phyloP scores from a whole-genome alignment of 2,797 vertebrate species.

The Holocentrus rufus region DNA sequence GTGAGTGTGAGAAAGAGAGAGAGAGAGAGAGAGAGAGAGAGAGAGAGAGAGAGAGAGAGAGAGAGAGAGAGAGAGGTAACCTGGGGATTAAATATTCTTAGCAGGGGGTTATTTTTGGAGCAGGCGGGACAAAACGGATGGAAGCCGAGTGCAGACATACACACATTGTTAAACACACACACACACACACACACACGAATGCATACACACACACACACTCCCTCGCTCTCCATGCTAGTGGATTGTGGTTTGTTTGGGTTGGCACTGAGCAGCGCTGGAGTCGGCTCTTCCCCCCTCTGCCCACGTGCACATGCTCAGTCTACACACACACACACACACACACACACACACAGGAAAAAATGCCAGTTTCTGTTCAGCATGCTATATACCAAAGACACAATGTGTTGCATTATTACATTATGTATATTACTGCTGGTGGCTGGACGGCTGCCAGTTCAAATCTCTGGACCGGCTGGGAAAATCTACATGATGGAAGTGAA shows the following conservation, averaged over 20 bases:
- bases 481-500: constrained; percentile 22
- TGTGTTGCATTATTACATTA: constrained; percentile 16
- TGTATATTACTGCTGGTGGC: constrained; percentile 30
- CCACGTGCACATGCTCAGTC: constrained; percentile 45
- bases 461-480: constrained; percentile 28
- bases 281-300: constrained; percentile 63
- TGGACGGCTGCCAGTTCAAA: constrained; percentile 50
- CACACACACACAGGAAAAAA: constrained; percentile 12
- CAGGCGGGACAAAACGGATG: constrained; percentile 63
- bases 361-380: background rate
- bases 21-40: constrained; percentile 41
- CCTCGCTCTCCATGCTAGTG: constrained; percentile 62
- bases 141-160: constrained; percentile 52
- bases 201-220: constrained; percentile 6
- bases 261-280: constrained; percentile 58
- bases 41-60: constrained; percentile 51
- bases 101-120: constrained; percentile 79
- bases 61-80: constrained; percentile 55
- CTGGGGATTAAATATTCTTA: constrained; percentile 79
- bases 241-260: constrained; percentile 82
- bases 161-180: constrained; percentile 23
- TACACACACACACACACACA: constrained; percentile 19
- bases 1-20: constrained; percentile 56
- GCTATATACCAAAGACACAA: background rate
- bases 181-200: constrained; percentile 35